These are phyloP conservation scores for Trissonchulus latispiculum DNA, from an alignment of 2,888 invertebrate genomes.

Conservation along the genomic window DNA sequence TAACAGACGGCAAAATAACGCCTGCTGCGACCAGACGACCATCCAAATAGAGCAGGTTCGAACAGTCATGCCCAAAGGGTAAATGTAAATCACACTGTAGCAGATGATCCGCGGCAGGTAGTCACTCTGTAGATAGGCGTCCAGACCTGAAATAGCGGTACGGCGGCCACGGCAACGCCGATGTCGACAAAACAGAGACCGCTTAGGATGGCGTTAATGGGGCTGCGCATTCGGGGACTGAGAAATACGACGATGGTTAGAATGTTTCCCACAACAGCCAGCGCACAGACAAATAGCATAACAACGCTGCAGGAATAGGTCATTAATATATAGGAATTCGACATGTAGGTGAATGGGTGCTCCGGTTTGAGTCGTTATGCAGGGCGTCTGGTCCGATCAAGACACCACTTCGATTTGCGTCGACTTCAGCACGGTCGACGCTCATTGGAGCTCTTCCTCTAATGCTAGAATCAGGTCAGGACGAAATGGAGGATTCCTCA, in stretches of 20 bases:
- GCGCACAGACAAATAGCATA: not conserved
- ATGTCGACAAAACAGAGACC: not conserved
- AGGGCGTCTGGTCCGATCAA: too few relatives aligned
- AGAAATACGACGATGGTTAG: not conserved
- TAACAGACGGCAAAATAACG: slow-evolving; percentile 12
- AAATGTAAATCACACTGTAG: not conserved
- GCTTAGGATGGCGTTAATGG: not conserved
- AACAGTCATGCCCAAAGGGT: not conserved
- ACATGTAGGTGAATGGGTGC: too few relatives aligned
- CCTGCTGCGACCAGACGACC: not conserved
- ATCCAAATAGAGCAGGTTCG: slow-evolving; percentile 9
- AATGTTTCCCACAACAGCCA: not conserved
- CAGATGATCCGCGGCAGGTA: not conserved
- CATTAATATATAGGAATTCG: too few relatives aligned
- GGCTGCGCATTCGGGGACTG: not conserved
- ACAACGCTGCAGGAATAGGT: not conserved
- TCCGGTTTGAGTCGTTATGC: too few relatives aligned
- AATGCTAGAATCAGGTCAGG: too few relatives aligned
- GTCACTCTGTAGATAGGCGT: not conserved
- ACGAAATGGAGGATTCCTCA: too few relatives aligned
- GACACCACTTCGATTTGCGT: too few relatives aligned
- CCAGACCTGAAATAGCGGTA: not conserved
- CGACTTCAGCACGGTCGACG: too few relatives aligned
- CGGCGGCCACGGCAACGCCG: not conserved
- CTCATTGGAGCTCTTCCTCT: too few relatives aligned